These are phyloP conservation scores for Muraenolepis orangiensis DNA, from an alignment of 2,797 vertebrate species.

Conservation along the genomic window DNA sequence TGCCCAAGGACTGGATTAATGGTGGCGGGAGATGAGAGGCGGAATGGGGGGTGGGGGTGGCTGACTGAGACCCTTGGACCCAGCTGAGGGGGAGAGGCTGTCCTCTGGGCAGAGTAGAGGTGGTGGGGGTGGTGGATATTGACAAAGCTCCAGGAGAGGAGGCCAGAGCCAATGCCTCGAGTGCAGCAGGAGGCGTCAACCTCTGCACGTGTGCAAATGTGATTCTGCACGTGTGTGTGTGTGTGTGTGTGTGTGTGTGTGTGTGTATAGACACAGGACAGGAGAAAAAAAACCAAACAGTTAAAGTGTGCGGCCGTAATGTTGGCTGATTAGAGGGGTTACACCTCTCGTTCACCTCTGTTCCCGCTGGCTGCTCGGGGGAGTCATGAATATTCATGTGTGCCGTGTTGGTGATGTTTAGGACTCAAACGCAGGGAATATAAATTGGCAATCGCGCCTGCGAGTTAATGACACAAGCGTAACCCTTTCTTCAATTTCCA, in stretches of 20 bases:
- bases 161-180: constrained; percentile 48
- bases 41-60: constrained; percentile 37
- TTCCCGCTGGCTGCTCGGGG: constrained; percentile 45
- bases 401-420: constrained; percentile 55
- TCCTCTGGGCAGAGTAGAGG: constrained; percentile 52
- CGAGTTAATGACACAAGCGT: constrained; percentile 68
- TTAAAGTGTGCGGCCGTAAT: constrained; percentile 33
- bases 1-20: constrained; percentile 76
- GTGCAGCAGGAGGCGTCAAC: constrained; percentile 25
- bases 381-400: constrained; percentile 61
- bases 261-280: not conserved
- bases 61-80: constrained; percentile 35
- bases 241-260: no score
- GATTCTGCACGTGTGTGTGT: not conserved
- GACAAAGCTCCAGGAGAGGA: constrained; percentile 55
- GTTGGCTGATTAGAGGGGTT: constrained; percentile 49
- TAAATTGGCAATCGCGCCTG: constrained; percentile 65
- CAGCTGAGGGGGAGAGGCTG: constrained; percentile 42
- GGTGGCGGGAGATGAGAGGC: constrained; percentile 43
- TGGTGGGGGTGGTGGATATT: constrained; percentile 59
- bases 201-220: not conserved
- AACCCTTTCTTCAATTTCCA: constrained; percentile 62
- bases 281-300: not conserved
- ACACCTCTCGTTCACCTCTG: constrained; percentile 57
- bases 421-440: constrained; percentile 55